These are phyloP conservation scores for Xiphorhynchus erythropygius DNA, from an alignment of 2,797 vertebrate genomes.

Conservation along the genomic window DNA sequence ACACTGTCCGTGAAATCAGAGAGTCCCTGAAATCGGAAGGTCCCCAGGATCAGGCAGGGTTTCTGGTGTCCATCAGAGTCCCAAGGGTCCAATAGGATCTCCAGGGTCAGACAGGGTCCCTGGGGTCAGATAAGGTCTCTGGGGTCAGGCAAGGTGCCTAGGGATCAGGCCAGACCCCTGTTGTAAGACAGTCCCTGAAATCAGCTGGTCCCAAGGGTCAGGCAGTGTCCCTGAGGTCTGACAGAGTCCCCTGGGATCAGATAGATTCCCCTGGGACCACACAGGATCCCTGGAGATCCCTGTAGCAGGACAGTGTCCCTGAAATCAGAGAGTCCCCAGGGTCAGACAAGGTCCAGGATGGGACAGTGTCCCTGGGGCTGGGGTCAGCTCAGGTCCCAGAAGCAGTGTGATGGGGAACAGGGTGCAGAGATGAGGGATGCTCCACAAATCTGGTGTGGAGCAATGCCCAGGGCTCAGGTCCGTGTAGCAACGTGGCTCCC, in stretches of 20 bases:
- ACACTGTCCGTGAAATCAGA: rapidly evolving
- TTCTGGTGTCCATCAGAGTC: background rate
- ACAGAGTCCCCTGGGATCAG: background rate
- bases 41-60: background rate
- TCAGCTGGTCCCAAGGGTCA: background rate
- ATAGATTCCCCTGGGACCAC: background rate
- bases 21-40: rapidly evolving
- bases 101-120: background rate
- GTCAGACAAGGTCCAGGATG: background rate
- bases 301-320: background rate
- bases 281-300: background rate
- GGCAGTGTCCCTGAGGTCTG: background rate
- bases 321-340: background rate
- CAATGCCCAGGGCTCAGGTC: background rate
- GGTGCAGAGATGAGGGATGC: rapidly evolving
- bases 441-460: rapidly evolving
- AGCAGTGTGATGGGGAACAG: background rate
- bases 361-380: background rate
- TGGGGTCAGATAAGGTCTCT: background rate
- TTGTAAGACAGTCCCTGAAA: background rate
- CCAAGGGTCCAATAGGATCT: background rate
- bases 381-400: background rate
- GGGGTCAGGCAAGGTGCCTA: background rate
- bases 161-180: rapidly evolving
- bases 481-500: rapidly evolving